Conservation (phyloP, 2,113 vertebrate species). For the Gnathonemus echidnorhynchus region DNA sequence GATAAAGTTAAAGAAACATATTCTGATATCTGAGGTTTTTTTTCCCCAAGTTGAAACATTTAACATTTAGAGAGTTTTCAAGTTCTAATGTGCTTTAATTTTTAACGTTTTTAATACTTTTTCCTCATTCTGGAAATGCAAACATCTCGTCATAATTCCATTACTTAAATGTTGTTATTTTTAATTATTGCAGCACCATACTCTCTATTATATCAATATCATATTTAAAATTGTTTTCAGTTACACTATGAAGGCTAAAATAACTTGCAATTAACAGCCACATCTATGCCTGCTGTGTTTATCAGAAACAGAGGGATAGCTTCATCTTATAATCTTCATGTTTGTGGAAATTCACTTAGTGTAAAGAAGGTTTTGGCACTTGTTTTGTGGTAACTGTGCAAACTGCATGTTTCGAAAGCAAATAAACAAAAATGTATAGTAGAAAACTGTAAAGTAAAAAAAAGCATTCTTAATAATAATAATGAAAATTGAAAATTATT, state of each 20-base stretch:
- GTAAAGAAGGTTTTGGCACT: background rate
- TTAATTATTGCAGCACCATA: background rate
- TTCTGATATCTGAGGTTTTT: background rate
- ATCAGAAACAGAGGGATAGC: background rate
- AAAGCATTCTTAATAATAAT: background rate
- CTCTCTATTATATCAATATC: background rate
- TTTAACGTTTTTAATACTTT: background rate
- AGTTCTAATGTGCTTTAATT: background rate
- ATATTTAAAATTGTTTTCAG: background rate
- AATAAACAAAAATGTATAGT: background rate
- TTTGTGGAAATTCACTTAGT: background rate
- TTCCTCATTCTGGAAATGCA: background rate
- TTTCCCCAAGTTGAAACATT: background rate
- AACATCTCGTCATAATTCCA: background rate
- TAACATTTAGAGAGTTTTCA: background rate
- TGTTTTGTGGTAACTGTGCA: background rate
- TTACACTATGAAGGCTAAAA: background rate
- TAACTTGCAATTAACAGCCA: background rate
- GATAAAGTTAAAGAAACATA: background rate
- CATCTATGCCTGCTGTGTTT: background rate
- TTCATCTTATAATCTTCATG: background rate
- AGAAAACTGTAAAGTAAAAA: background rate
- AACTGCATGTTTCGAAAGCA: background rate
- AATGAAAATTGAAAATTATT: background rate
- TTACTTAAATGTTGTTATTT: background rate